Evolutionary conservation across 2,888 invertebrate genomes (phyloP), one percentile per base, ranked within the genome.

Genomic region (Trachelus iudaicus): DNA sequence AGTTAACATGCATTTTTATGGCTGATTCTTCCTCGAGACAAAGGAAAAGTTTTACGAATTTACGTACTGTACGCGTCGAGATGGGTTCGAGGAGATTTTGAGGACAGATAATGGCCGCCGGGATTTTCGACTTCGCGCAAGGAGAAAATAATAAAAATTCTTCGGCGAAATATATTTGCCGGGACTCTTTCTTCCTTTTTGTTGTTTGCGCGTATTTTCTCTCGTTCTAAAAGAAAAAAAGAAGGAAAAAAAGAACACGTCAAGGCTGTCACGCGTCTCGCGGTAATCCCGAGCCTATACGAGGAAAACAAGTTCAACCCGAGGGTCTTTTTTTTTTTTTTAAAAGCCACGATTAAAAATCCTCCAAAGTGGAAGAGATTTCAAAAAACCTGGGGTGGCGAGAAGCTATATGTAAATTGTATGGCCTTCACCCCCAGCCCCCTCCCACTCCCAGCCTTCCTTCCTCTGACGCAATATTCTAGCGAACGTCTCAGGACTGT

Each of bases 311-410:
- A 71, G 71, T 33, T 71, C 71, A 15, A 34, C 31, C 31, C 30
- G 71, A 31, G 71, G 13, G 30, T 30, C 2, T 35, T 69, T 15
- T 6, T 40, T 35, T 37, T 37, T 69, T 6, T 15, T 56, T 1
- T 15, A 23, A 56, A 56, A 56, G 23, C 3, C 11, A 12, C 71
- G 31, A 71, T 71, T 71, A 71, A 71, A 71, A 30, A 71, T 33
- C 13, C 71, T 71, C 13, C 4, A 71, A 71, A 71, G 71, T 71
- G 31, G 12, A 71, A 71, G 30, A 71, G 78, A 84, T 82, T 56
- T 56, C 1, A 56, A 9, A 2, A 56, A 23, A 4, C 6, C 40
- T 1, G 1, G 1, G 15, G 1, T 1, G 9, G 23, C 23, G 4
- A 23, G 23, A 56, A 23, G 40, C 23, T 23, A 9, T 9, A 23